Conservation (phyloP, 2,797 vertebrate genomes). For the Strix occidentalis region DNA sequence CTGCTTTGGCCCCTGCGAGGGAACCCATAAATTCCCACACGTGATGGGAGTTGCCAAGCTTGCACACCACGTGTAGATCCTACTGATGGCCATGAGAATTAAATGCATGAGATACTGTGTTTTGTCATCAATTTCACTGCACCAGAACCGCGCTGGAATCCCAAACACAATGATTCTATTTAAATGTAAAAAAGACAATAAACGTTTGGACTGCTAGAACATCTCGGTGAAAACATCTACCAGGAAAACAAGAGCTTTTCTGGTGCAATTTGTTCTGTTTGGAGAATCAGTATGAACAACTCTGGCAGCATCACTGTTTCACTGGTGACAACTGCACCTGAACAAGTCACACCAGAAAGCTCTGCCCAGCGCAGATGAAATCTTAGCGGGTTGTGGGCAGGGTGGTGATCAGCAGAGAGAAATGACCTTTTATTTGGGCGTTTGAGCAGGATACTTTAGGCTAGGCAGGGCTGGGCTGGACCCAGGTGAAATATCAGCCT, state of each 20-base stretch:
- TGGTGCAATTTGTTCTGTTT: background rate
- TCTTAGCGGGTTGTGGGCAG: background rate
- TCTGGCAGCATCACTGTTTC: background rate
- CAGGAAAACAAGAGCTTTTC: background rate
- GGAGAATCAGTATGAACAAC: background rate
- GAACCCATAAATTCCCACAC: accelerated
- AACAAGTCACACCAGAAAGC: background rate
- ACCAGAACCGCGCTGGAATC: background rate
- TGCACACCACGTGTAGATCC: background rate
- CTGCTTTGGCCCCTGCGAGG: background rate
- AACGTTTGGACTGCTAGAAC: background rate
- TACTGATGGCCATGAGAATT: accelerated
- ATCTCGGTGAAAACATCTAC: background rate
- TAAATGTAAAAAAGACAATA: background rate
- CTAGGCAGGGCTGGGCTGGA: background rate
- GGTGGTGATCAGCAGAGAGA: background rate
- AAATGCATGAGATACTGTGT: background rate
- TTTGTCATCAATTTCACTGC: background rate
- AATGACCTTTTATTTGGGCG: background rate
- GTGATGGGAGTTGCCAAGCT: accelerated
- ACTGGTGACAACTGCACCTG: no score
- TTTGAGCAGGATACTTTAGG: background rate
- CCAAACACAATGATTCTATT: background rate
- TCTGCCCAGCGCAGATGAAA: background rate
- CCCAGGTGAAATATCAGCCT: background rate